Conservation (phyloP, 2,113 vertebrate species). For the Diphyllodes magnificus region DNA sequence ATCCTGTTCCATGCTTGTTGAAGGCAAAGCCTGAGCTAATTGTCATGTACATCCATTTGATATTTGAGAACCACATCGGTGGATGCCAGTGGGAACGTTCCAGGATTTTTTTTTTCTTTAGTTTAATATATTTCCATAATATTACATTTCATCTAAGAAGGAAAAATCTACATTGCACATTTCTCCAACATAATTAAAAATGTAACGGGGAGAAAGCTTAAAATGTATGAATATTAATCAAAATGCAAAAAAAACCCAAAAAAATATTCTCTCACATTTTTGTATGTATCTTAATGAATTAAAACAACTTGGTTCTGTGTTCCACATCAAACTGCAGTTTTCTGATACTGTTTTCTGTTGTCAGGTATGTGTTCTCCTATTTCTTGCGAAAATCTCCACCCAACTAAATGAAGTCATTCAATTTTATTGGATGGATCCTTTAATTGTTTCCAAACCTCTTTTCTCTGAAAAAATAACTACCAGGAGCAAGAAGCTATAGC, state of each 20-base stretch:
- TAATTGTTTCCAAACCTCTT: neutral
- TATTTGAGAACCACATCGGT: constrained; percentile 1
- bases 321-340: neutral
- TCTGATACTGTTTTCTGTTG: neutral
- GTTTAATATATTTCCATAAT: neutral
- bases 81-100: neutral
- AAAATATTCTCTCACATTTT: neutral
- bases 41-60: constrained; percentile 1
- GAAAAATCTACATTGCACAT: neutral
- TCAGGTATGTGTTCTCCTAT: neutral
- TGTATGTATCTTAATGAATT: neutral
- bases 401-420: neutral
- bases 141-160: neutral
- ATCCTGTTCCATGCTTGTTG: neutral
- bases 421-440: neutral
- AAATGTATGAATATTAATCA: neutral
- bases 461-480: neutral
- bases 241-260: accelerated
- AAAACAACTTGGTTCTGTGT: neutral
- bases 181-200: neutral
- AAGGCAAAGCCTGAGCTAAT: constrained; percentile 17
- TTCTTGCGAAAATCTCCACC: neutral
- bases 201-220: neutral
- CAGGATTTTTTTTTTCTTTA: neutral
- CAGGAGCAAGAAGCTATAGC: neutral